Conservation (phyloP, 2,113 vertebrate species). For the Erythrolamprus reginae region DNA sequence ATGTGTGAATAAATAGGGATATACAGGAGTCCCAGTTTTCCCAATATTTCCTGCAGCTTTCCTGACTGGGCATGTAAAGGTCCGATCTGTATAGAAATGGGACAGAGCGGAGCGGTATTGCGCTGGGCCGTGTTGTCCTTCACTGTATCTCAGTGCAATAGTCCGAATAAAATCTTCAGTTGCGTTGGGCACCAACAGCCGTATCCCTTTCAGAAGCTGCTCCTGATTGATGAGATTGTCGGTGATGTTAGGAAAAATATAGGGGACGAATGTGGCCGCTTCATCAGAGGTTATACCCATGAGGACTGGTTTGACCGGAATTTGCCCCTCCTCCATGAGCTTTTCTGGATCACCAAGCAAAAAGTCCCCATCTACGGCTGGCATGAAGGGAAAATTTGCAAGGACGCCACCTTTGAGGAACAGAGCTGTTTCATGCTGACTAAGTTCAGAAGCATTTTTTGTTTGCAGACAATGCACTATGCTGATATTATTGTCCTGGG, state of each 20-base stretch:
- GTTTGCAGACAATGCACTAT: constrained; percentile 61
- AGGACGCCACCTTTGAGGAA: constrained; percentile 2
- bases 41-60: constrained; percentile 58
- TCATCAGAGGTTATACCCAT: constrained; percentile 69
- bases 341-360: constrained; percentile 57
- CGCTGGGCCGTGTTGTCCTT: constrained; percentile 42
- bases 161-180: constrained; percentile 43
- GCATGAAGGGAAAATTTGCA: constrained; percentile 41
- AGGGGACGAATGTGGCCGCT: constrained; percentile 34
- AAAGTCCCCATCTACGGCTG: constrained; percentile 65
- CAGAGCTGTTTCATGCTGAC: background rate
- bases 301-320: constrained; percentile 62
- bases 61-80: constrained; percentile 59
- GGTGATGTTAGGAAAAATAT: constrained; percentile 43
- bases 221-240: constrained; percentile 64
- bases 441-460: constrained; percentile 39
- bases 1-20: constrained; percentile 70
- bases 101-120: constrained; percentile 61
- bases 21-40: constrained; percentile 53
- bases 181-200: background rate
- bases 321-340: constrained; percentile 39
- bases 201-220: constrained; percentile 54
- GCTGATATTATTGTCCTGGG: constrained; percentile 11
- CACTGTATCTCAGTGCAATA: constrained; percentile 61
- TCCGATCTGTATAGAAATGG: constrained; percentile 52